Evolutionary conservation across 2,797 vertebrate genomes (phyloP).

Genomic region (Acanthurus leucopareius): DNA sequence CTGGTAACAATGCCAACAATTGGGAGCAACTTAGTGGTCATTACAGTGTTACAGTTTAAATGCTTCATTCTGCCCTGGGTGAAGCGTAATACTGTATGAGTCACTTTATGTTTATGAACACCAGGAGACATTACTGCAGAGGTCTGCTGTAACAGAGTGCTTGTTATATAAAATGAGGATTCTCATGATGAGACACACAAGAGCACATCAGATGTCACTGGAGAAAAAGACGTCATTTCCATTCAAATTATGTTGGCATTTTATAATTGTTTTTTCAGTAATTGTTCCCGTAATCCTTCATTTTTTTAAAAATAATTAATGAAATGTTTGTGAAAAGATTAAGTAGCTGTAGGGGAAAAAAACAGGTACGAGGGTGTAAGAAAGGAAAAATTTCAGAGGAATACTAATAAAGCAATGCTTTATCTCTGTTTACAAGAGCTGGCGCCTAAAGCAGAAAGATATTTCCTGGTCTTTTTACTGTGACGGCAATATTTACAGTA

Average conservation of each 20-base stretch:
- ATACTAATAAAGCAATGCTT: conserved; percentile 52
- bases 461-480: conserved; percentile 24
- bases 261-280: conserved; percentile 52
- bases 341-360: conserved; percentile 32
- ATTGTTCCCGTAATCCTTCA: conserved; percentile 38
- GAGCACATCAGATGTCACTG: conserved; percentile 28
- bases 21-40: conserved; percentile 50
- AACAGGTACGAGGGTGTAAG: conserved; percentile 41
- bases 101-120: conserved; percentile 50
- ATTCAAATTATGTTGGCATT: conserved; percentile 50
- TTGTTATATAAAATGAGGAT: conserved; percentile 32
- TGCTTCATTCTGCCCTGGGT: conserved; percentile 28
- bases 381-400: conserved; percentile 42
- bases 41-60: conserved; percentile 41
- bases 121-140: conserved; percentile 35
- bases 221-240: conserved; percentile 25
- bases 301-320: conserved; percentile 46
- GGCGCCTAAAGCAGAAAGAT: conserved; percentile 27
- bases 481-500: conserved; percentile 24
- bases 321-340: conserved; percentile 51
- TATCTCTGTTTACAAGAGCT: conserved; percentile 55
- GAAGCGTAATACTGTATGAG: conserved; percentile 44
- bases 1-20: conserved; percentile 33
- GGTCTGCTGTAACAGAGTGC: conserved; percentile 17
- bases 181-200: conserved; percentile 39